These are phyloP conservation scores for Urocynchramus pylzowi DNA, from an alignment of 2,113 vertebrate genomes.

Conservation along the genomic window DNA sequence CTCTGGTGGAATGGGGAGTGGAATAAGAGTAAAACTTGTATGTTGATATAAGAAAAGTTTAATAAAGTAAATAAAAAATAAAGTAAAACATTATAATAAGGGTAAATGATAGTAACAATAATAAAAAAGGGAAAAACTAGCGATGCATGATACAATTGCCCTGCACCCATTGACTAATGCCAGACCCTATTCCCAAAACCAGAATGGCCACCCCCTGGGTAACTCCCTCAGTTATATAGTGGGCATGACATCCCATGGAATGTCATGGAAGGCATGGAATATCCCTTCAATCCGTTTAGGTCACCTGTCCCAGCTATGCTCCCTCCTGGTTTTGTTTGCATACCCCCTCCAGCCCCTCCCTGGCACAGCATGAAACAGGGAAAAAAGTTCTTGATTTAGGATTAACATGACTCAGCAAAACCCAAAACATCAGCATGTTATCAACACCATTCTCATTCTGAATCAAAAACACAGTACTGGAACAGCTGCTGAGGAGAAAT, in stretches of 20 bases:
- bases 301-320: background rate
- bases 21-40: background rate
- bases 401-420: background rate
- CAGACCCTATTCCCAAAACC: background rate
- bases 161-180: fast-evolving
- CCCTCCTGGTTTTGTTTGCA: background rate
- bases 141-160: background rate
- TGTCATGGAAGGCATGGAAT: too few species aligned
- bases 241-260: fast-evolving
- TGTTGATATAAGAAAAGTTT: background rate
- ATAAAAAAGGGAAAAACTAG: background rate
- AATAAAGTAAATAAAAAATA: background rate
- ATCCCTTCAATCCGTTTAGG: background rate
- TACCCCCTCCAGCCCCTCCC: background rate
- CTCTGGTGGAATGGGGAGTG: background rate
- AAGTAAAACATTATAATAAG: background rate
- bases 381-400: background rate
- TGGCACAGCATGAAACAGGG: too few species aligned
- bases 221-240: background rate
- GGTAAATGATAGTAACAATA: background rate
- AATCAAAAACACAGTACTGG: background rate
- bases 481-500: background rate
- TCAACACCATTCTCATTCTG: background rate
- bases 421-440: background rate
- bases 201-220: fast-evolving